Evolutionary conservation across 2,888 invertebrate genomes (phyloP), one percentile per base, ranked within the genome.

Genomic region (Serrognathus titanus): DNA sequence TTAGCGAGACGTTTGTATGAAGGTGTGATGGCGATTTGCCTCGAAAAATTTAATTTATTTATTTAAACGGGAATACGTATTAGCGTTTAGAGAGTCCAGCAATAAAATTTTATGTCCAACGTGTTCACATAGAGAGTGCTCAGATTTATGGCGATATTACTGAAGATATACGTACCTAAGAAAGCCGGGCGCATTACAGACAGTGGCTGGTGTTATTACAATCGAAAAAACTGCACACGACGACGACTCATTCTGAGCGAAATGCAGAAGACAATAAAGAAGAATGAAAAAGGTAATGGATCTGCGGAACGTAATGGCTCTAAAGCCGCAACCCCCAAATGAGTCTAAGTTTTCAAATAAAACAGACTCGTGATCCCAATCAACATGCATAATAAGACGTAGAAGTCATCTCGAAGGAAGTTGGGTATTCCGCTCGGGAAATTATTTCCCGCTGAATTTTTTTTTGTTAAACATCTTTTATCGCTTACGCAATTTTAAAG

Each of bases 341-440:
- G 67, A 66, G 63, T 64, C 63, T 62, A 68, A 68, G 66, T 68
- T 68, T 66, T 65, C 68, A 63, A 68, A 68, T 68, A 66, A 68
- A 68, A 68, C 63, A 56, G 64, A 65, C 61, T 66, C 68, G 68
- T 68, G 68, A 65, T 66, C 65, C 61, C 64, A 63, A 63, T 63
- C 63, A 63, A 62, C 62, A 63, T 66, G 64, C 60, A 66, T 64
- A 66, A 64, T 66, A 63, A 50, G 36, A 54, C 54, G 20, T 36
- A 48, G 54, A 54, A 54, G 54, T 54, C 54, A 37, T 54, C 48
- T 41, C 40, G 43, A 49, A 52, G 54, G 48, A 48, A 54, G 49
- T 48, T 48, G 49, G 49, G 49, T 43, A 49, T 54, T 48, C 48
- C 38, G 37, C 48, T 40, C 48, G 43, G 48, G 43, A 54, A 54